Conservation (phyloP, 2,888 invertebrate species). For the Pocota personata region DNA sequence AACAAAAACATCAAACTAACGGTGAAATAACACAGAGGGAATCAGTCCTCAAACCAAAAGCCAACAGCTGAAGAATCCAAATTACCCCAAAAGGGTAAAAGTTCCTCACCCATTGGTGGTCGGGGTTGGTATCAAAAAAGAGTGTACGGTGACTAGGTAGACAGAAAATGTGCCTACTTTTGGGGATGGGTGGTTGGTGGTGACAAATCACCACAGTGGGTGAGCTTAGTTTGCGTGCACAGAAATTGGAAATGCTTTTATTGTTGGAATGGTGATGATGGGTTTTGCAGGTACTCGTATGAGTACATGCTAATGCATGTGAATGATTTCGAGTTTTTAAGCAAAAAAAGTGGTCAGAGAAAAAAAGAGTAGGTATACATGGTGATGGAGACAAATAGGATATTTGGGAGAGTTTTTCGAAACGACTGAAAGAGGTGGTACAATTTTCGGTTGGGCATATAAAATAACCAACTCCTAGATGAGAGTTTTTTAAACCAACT, state of each 20-base stretch:
- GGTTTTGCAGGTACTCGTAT: constrained; percentile 55
- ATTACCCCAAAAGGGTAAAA: constrained; percentile 65
- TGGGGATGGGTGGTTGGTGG: not conserved
- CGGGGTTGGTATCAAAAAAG: not conserved
- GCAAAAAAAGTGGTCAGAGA: constrained; percentile 23
- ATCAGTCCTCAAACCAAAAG: constrained; percentile 66
- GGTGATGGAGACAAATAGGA: constrained; percentile 48
- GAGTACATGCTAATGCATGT: constrained; percentile 69
- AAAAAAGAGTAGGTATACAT: constrained; percentile 38
- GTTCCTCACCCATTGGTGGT: constrained; percentile 44
- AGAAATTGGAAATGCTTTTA: constrained; percentile 39
- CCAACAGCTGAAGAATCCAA: constrained; percentile 59
- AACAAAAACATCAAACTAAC: constrained; percentile 66
- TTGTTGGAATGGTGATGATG: constrained; percentile 50
- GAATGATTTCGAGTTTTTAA: constrained; percentile 64
- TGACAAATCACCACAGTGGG: constrained; percentile 69
- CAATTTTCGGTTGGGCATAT: no score
- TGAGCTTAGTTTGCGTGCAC: constrained; percentile 64
- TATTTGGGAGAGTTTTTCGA: not conserved
- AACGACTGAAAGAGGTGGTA: not conserved
- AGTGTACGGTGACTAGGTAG: constrained; percentile 28
- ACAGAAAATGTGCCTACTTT: constrained; percentile 67
- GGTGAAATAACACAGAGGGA: constrained; percentile 59
- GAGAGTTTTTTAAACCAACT: no score
- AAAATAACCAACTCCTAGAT: not conserved